Evolutionary conservation across 2,797 vertebrate genomes (phyloP).

Genomic region (Pipistrellus pipistrellus): DNA sequence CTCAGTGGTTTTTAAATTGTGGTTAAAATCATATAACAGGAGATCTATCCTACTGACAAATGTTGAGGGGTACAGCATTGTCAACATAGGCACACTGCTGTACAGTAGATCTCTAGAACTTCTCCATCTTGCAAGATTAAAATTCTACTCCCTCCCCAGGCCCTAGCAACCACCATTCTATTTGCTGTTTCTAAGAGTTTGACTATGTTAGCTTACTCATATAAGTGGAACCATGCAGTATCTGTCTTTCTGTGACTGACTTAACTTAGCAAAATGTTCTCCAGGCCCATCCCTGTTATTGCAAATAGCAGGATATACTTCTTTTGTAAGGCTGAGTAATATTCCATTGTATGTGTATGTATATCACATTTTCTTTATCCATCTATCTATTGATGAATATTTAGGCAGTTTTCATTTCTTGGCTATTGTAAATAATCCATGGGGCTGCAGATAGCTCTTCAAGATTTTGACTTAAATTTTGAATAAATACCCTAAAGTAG

Average conservation of each 20-base stretch:
- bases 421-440: background rate
- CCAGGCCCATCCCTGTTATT: background rate
- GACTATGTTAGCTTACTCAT: slow-evolving; percentile 7
- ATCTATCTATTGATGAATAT: background rate
- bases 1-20: background rate
- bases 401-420: background rate
- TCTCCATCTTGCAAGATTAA: background rate
- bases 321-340: slow-evolving; percentile 30
- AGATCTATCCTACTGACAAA: background rate
- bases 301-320: background rate
- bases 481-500: background rate
- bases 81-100: background rate
- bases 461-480: slow-evolving; percentile 27
- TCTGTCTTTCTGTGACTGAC: slow-evolving; percentile 20
- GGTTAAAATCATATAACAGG: background rate
- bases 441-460: background rate
- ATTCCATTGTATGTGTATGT: background rate
- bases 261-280: background rate
- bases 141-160: background rate
- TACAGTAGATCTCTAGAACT: background rate
- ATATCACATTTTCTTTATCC: background rate
- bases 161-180: background rate
- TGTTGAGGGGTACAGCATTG: background rate
- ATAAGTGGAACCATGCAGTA: background rate
- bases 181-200: slow-evolving; percentile 18